phyloP scores from a whole-genome alignment of 2,888 invertebrate species.

The Selenia dentaria region DNA sequence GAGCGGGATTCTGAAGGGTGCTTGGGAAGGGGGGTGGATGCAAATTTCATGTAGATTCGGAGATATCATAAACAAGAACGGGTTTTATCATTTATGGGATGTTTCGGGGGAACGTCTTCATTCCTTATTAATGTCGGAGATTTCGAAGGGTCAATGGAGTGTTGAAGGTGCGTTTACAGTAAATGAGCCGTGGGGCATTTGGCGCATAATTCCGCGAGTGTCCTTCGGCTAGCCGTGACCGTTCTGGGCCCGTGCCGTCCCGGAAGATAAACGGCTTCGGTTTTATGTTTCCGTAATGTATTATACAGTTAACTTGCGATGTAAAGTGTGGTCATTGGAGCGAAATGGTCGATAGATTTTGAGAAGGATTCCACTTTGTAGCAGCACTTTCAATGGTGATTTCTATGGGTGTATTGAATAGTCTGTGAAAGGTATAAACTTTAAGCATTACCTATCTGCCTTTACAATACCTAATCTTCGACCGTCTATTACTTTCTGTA shows the following conservation, averaged over 20 bases:
- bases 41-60: constrained; percentile 35
- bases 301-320: constrained; percentile 35
- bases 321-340: constrained; percentile 29
- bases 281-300: constrained; percentile 51
- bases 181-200: constrained; percentile 77
- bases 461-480: too few species aligned
- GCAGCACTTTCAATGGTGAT: constrained; percentile 1
- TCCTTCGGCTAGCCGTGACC: constrained; percentile 34
- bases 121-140: constrained; percentile 63
- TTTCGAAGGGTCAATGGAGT: constrained; percentile 65
- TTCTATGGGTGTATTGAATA: constrained; percentile 1
- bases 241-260: constrained; percentile 29
- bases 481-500: too few species aligned
- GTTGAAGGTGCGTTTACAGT: constrained; percentile 68
- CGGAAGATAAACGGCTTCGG: constrained; percentile 51
- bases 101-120: constrained; percentile 41
- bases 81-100: constrained; percentile 44
- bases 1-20: background rate
- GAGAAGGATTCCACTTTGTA: constrained; percentile 21
- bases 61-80: constrained; percentile 48
- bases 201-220: constrained; percentile 71
- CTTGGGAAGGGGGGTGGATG: background rate
- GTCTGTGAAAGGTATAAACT: background rate
- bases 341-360: constrained; percentile 32
- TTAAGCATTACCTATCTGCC: too few species aligned